A percentile compares a stretch with the other conserved stretches of the same genome.
phyloP scores from a whole-genome alignment of 2,113 vertebrate genomes.

The Narcine bancroftii region DNA sequence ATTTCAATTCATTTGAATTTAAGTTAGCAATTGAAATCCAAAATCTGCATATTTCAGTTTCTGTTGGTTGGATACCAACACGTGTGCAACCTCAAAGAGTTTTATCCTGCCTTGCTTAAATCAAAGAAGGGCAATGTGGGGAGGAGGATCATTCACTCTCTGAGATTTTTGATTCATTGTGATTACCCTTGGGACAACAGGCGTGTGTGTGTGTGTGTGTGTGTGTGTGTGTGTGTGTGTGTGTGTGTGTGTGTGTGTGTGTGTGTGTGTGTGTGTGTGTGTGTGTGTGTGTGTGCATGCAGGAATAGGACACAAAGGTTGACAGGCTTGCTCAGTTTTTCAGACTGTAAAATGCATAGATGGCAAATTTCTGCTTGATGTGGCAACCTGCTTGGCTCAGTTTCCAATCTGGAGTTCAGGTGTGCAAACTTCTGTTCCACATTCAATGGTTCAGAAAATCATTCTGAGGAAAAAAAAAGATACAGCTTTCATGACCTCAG shows the following conservation, averaged over 20 bases:
- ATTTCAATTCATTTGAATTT: background rate
- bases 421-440: background rate
- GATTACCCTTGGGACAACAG: background rate
- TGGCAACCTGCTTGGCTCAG: background rate
- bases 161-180: background rate
- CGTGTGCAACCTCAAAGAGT: background rate
- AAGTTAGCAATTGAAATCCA: constrained; percentile 1
- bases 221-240: no score
- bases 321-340: background rate
- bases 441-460: background rate
- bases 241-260: no score
- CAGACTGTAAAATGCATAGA: background rate
- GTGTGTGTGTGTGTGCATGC: no score
- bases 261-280: no score
- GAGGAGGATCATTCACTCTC: background rate
- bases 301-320: background rate
- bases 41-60: background rate
- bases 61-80: background rate
- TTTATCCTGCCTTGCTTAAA: background rate
- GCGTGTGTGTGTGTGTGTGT: no score
- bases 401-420: background rate
- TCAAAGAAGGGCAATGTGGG: background rate
- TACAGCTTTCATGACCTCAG: background rate
- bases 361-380: background rate
- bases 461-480: background rate